Evolutionary conservation across 2,797 vertebrate genomes (phyloP).

Genomic region (Microcaecilia unicolor): DNA sequence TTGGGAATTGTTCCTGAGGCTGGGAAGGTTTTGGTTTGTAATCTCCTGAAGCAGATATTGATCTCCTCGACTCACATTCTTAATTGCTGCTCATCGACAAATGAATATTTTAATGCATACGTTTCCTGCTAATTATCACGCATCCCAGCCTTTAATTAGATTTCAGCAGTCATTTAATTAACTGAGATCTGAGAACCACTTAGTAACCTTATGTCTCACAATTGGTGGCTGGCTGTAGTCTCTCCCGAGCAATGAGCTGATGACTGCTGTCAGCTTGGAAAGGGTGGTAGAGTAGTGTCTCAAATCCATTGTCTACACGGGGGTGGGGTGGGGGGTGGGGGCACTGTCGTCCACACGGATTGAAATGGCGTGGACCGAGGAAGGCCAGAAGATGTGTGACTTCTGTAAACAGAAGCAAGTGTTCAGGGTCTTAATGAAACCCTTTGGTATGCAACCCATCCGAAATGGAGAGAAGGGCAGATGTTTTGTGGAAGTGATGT

Average conservation of each 20-base stretch:
- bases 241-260: conserved; percentile 1
- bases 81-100: conserved; percentile 53
- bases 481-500: too few species aligned
- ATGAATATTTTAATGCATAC: conserved; percentile 56
- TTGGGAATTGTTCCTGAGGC: conserved; percentile 14
- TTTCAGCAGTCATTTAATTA: conserved; percentile 52
- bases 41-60: conserved; percentile 33
- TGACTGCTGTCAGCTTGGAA: too few species aligned
- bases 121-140: conserved; percentile 51
- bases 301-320: too few species aligned
- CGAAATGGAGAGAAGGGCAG: too few species aligned
- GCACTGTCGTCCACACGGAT: too few species aligned
- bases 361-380: too few species aligned
- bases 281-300: too few species aligned
- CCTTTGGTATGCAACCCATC: too few species aligned
- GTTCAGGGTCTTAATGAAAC: too few species aligned
- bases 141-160: conserved; percentile 48
- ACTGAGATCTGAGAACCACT: conserved; percentile 41
- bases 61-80: conserved; percentile 43
- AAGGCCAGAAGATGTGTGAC: too few species aligned
- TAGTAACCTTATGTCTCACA: conserved; percentile 38
- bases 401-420: too few species aligned
- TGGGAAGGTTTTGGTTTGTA: conserved; percentile 11
- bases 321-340: too few species aligned
- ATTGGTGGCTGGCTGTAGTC: conserved; percentile 31